Percentiles rank a stretch among this genome's conserved stretches.
Evolutionary conservation across 2,113 vertebrate species (phyloP).

Genomic region (Callospermophilus lateralis): DNA sequence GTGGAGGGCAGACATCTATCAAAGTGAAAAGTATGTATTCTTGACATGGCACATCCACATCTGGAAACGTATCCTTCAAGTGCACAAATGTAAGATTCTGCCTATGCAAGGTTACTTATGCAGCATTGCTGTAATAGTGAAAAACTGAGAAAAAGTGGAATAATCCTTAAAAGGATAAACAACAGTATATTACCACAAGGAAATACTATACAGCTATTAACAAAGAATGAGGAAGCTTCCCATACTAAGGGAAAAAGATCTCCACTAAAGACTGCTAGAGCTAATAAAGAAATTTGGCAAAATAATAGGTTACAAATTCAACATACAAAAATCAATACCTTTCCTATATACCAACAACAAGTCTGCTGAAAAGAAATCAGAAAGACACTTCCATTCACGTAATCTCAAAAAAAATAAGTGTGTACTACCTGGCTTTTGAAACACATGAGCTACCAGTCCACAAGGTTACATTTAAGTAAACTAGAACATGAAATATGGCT

Average conservation of each 20-base stretch:
- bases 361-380: too few species aligned
- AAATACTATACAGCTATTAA: background rate
- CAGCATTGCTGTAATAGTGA: background rate
- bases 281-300: too few species aligned
- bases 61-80: background rate
- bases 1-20: background rate
- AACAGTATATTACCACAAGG: background rate
- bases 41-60: background rate
- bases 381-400: too few species aligned
- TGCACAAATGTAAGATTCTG: background rate
- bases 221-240: background rate
- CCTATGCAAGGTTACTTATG: background rate
- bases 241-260: background rate
- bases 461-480: constrained; percentile 9
- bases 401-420: background rate
- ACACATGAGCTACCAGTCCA: background rate
- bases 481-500: background rate
- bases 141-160: background rate
- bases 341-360: too few species aligned
- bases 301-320: too few species aligned
- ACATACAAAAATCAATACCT: too few species aligned
- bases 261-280: background rate
- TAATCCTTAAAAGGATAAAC: background rate
- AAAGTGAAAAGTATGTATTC: background rate
- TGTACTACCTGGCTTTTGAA: background rate